A percentile compares a stretch with the other conserved stretches of the same genome.
Conservation (phyloP, 2,113 vertebrate species). For the Indri indri region DNA sequence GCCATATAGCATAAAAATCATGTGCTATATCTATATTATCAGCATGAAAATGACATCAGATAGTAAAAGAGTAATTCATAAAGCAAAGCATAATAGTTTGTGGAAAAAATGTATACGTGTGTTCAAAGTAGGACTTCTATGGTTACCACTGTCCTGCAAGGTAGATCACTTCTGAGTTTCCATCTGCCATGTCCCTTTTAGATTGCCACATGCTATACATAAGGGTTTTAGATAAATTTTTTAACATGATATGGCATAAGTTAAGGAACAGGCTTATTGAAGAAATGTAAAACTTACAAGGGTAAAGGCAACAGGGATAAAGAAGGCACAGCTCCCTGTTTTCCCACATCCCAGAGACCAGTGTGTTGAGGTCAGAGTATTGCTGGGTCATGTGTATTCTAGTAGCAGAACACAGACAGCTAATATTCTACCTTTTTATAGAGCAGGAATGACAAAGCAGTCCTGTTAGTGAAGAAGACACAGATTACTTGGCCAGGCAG, state of each 20-base stretch:
- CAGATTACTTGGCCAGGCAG: neutral
- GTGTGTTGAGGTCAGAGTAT: neutral
- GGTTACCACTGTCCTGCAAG: neutral
- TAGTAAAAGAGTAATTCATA: conserved; percentile 28
- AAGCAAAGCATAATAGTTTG: neutral
- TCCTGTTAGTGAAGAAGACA: neutral
- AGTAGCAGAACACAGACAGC: neutral
- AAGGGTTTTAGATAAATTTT: neutral
- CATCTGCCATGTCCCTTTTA: neutral
- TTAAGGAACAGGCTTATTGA: neutral
- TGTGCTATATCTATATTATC: neutral
- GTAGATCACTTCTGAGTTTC: neutral
- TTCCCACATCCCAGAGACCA: no score
- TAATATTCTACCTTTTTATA: neutral
- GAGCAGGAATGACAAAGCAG: neutral
- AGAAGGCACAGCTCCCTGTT: neutral
- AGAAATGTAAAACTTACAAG: neutral
- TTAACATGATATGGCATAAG: neutral
- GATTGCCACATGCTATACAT: neutral
- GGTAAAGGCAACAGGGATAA: neutral
- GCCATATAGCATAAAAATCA: neutral
- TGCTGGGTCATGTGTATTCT: neutral
- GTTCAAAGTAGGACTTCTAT: neutral
- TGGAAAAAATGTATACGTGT: neutral
- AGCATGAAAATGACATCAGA: neutral